Evolutionary conservation across 2,888 invertebrate genomes (phyloP), one percentile per base, ranked within the genome.

Genomic region (Drosophila prolongata): DNA sequence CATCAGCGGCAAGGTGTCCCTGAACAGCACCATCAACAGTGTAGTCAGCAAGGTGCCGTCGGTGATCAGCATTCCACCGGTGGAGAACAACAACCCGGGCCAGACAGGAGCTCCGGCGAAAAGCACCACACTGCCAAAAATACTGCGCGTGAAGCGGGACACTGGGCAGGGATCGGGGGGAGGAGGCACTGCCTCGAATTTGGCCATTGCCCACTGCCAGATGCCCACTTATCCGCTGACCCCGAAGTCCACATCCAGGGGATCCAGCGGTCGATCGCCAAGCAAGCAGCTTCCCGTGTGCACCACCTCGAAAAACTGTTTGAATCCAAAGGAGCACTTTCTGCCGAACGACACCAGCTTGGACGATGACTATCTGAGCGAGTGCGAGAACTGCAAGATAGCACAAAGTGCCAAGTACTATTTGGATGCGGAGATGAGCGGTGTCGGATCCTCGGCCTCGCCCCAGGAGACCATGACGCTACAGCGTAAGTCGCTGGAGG

Each of bases 381-480:
- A 96, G 92, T 96, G 96, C 92, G 96, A 96, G 92, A 96, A 96
- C 93, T 96, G 96, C 93, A 96, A 96, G 92, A 95, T 95, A 54
- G 95, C 95, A 6, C 95, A 94, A 80, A 95, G 95, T 78, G 95
- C 95, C 76, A 94, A 95, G 75, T 94, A 94, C 87, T 94, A 94
- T 89, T 92, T 94, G 76, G 94, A 94, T 82, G 94, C 94, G 74
- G 94, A 94, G 76, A 78, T 90, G 43, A 89, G 77, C 42, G 94
- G 94, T 71, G 56, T 55, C 13, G 52, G 77, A 11, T 60, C 58
- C 9, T 59, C 75, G 1, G 35, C 76, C 27, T 91, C 93, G 49
- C 93, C 94, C 34, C 94, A 94, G 66, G 95, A 95, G 90, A 95
- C 95, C 2, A 95, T 95, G 95, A 95, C 95, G 38, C 90, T 95